Conservation (phyloP, 2,888 invertebrate species). For the Zelleria hepariella region DNA sequence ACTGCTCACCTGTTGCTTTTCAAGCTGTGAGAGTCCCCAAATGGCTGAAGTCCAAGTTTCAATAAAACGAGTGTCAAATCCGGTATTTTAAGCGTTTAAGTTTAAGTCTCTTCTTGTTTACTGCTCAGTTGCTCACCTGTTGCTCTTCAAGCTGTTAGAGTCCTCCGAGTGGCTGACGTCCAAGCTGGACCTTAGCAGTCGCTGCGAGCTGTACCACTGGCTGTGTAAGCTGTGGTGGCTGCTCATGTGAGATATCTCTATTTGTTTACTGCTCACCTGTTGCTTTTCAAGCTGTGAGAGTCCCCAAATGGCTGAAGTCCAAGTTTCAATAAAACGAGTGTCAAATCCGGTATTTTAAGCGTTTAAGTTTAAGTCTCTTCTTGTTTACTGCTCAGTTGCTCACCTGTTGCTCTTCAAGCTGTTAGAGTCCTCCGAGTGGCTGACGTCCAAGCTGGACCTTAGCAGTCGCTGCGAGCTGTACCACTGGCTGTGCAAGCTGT, state of each 20-base stretch:
- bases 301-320: slow-evolving; percentile 75
- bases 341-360: too few species aligned
- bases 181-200: slow-evolving; percentile 49
- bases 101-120: neutral
- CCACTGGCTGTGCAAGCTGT: slow-evolving; percentile 53
- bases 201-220: slow-evolving; percentile 51
- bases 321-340: slow-evolving; percentile 63
- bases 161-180: slow-evolving; percentile 76
- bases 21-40: slow-evolving; percentile 79
- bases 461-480: slow-evolving; percentile 42
- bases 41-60: slow-evolving; percentile 65
- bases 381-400: slow-evolving; percentile 9
- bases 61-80: too few species aligned
- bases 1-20: slow-evolving; percentile 72
- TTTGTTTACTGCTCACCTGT: slow-evolving; percentile 51
- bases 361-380: too few species aligned
- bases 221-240: slow-evolving; percentile 53
- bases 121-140: slow-evolving; percentile 53
- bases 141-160: slow-evolving; percentile 77
- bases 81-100: too few species aligned
- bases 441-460: slow-evolving; percentile 61
- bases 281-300: slow-evolving; percentile 77
- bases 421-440: slow-evolving; percentile 77
- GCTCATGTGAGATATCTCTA: slow-evolving; percentile 42
- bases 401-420: slow-evolving; percentile 77